A percentile compares a stretch with the other conserved stretches of the same genome.
These are phyloP conservation scores for Alviniconcha strummeri DNA, from an alignment of 2,888 invertebrate species.

Conservation along the genomic window DNA sequence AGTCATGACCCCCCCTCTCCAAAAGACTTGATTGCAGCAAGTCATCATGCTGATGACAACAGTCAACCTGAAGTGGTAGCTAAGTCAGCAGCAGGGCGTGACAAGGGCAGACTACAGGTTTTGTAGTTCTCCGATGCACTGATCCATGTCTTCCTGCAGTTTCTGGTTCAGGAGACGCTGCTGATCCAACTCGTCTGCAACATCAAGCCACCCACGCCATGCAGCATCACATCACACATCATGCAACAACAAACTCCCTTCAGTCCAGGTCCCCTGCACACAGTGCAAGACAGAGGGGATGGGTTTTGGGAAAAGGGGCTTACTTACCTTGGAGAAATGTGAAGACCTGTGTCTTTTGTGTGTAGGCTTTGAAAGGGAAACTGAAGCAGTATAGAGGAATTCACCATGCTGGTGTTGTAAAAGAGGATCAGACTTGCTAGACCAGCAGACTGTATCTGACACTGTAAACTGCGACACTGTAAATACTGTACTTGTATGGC, in stretches of 20 bases:
- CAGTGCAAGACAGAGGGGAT: background rate
- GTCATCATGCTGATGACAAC: too few relatives aligned
- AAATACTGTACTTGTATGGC: too few relatives aligned
- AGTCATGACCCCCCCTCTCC: too few relatives aligned
- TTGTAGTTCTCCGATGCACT: constrained; percentile 57
- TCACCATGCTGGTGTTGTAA: too few relatives aligned
- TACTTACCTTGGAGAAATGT: background rate
- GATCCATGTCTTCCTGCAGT: constrained; percentile 97
- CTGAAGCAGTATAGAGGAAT: too few relatives aligned
- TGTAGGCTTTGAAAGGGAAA: too few relatives aligned
- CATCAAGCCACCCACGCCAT: constrained; percentile 43
- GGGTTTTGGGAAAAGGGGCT: too few relatives aligned
- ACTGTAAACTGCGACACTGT: too few relatives aligned
- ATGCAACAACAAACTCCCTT: constrained; percentile 10
- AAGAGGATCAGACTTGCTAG: too few relatives aligned
- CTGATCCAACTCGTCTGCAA: constrained; percentile 60
- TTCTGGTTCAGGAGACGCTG: constrained; percentile 97
- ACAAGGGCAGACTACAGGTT: constrained; percentile 38
- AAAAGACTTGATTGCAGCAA: too few relatives aligned
- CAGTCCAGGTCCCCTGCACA: background rate
- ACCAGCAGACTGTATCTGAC: too few relatives aligned
- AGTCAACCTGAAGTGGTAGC: constrained; percentile 20
- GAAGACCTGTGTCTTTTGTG: background rate
- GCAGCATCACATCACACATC: constrained; percentile 35
- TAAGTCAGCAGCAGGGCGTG: constrained; percentile 1